phyloP scores from a whole-genome alignment of 2,888 invertebrate species.

The Orthosia cruda region DNA sequence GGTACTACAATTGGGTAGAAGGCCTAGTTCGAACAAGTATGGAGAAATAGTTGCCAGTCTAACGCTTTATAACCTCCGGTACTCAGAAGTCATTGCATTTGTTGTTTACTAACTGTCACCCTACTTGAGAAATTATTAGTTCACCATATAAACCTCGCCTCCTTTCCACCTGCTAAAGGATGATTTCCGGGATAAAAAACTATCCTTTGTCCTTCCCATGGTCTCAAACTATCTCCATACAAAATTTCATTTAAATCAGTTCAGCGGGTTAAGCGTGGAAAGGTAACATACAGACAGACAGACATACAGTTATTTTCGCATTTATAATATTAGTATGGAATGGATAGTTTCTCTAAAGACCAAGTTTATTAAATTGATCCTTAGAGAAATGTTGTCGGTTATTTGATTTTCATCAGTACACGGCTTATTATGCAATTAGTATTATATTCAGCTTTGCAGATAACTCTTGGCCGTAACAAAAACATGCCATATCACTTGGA shows the following conservation, averaged over 20 bases:
- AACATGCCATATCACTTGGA: background rate
- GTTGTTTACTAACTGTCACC: background rate
- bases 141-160: no score
- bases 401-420: background rate
- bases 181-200: no score
- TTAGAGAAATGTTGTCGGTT: background rate
- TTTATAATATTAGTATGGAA: no score
- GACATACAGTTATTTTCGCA: no score
- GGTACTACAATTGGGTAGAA: constrained; percentile 22
- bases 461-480: background rate
- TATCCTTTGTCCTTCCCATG: no score
- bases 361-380: background rate
- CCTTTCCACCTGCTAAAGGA: no score
- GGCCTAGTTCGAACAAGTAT: background rate
- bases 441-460: background rate
- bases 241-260: no score
- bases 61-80: background rate
- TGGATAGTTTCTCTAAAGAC: no score
- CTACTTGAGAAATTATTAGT: no score
- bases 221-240: no score
- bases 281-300: no score
- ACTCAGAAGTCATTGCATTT: background rate
- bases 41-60: background rate
- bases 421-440: background rate
- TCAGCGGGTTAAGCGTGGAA: no score